These are phyloP conservation scores for Lucilia cuprina DNA, from an alignment of 1,140 invertebrate species.

Conservation along the genomic window DNA sequence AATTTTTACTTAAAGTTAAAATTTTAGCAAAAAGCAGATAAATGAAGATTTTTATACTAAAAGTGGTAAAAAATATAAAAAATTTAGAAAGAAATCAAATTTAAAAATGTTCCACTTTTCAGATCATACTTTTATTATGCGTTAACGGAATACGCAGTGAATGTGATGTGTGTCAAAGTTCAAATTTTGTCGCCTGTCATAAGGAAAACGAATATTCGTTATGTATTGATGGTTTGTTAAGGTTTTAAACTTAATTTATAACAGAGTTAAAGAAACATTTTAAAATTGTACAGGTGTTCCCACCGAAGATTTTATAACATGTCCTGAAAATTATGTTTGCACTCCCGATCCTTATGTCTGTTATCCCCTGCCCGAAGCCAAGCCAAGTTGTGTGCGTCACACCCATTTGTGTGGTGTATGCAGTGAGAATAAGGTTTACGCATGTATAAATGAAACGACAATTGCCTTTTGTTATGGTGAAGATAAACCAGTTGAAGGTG, in stretches of 20 bases:
- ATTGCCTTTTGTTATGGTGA: slow-evolving; percentile 32
- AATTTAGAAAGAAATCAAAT: no score
- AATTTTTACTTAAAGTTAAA: no score
- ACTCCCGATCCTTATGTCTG: not conserved
- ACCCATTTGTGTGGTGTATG: slow-evolving; percentile 17
- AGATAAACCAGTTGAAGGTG: not conserved
- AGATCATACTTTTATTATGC: not conserved
- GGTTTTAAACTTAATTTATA: not conserved
- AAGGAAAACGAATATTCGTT: slow-evolving; percentile 6
- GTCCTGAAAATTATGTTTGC: slow-evolving; percentile 7
- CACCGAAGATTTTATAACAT: slow-evolving; percentile 19
- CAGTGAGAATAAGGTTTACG: slow-evolving; percentile 8
- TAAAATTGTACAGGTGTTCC: not conserved
- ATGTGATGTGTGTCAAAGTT: not conserved
- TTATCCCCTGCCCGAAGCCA: not conserved
- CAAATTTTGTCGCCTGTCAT: slow-evolving; percentile 27
- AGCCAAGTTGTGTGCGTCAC: not conserved
- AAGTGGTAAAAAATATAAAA: no score
- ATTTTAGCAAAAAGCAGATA: not conserved
- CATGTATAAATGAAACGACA: slow-evolving; percentile 25
- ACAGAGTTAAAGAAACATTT: no score
- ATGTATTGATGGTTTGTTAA: slow-evolving; percentile 10
- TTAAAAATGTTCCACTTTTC: no score
- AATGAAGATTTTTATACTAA: not conserved
- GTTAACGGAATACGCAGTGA: not conserved